These are phyloP conservation scores for Ophthalmolycus amberensis DNA, from an alignment of 2,113 vertebrate species.

Conservation along the genomic window DNA sequence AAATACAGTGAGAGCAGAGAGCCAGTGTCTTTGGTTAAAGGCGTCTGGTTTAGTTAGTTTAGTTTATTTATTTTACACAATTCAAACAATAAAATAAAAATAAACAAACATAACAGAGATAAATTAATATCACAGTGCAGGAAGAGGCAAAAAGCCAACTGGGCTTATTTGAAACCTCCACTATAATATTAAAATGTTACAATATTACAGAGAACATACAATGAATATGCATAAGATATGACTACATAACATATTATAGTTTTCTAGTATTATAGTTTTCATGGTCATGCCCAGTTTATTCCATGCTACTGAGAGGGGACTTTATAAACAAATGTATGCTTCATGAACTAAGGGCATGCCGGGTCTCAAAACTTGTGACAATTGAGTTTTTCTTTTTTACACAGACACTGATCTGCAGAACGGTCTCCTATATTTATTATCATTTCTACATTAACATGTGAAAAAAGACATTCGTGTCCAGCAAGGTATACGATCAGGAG, in stretches of 20 bases:
- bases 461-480: background rate
- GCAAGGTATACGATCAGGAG: background rate
- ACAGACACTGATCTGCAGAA: background rate
- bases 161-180: too few species aligned
- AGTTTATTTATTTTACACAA: too few species aligned
- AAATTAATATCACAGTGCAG: too few species aligned
- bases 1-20: slow-evolving; percentile 58
- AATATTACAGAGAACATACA: too few species aligned
- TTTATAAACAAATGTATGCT: background rate
- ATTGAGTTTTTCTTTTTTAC: background rate
- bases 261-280: background rate
- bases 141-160: too few species aligned
- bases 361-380: background rate
- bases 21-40: slow-evolving; percentile 34
- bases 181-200: too few species aligned
- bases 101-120: too few species aligned
- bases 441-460: background rate
- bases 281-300: slow-evolving; percentile 4
- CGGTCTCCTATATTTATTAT: background rate
- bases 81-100: too few species aligned
- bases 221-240: too few species aligned
- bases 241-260: too few species aligned
- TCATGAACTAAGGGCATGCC: background rate
- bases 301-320: background rate
- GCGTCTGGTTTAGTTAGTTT: slow-evolving; percentile 5